phyloP scores from a whole-genome alignment of 2,888 invertebrate species.

The Bimastos eiseni region DNA sequence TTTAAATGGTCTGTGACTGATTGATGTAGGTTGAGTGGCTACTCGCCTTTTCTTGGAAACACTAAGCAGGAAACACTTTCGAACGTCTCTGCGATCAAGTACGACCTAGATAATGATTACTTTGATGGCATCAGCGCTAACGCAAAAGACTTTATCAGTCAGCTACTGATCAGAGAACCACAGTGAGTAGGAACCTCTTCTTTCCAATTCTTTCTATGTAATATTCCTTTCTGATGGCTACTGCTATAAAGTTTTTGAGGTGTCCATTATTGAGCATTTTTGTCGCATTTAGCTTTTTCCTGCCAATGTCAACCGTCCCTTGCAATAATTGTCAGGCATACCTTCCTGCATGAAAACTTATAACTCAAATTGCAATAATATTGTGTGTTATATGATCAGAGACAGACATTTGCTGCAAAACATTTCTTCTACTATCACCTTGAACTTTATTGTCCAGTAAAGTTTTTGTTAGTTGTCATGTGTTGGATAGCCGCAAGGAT shows the following conservation, averaged over 20 bases:
- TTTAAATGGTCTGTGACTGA: constrained; percentile 37
- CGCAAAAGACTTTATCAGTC: constrained; percentile 70
- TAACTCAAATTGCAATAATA: not conserved
- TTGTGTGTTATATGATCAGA: no score
- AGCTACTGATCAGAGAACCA: constrained; percentile 68
- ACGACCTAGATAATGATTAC: constrained; percentile 69
- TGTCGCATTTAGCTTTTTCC: not conserved
- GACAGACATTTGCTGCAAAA: not conserved
- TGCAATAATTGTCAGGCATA: not conserved
- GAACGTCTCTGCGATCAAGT: constrained; percentile 70
- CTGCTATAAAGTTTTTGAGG: not conserved
- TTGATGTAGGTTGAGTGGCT: constrained; percentile 67
- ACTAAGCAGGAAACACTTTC: constrained; percentile 71
- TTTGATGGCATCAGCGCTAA: constrained; percentile 67
- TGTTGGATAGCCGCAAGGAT: not conserved
- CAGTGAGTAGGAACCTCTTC: constrained; percentile 61
- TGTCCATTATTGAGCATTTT: not conserved
- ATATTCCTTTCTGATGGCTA: not conserved
- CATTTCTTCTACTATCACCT: not conserved
- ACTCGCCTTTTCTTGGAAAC: constrained; percentile 72
- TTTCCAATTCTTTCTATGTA: not conserved
- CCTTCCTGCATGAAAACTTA: not conserved
- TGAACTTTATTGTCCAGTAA: not conserved
- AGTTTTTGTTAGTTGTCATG: not conserved
- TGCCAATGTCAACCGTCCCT: not conserved